Evolutionary conservation across 2,797 vertebrate genomes (phyloP), one percentile per base, ranked within the genome.

Genomic region (Coccyzus lansbergi): DNA sequence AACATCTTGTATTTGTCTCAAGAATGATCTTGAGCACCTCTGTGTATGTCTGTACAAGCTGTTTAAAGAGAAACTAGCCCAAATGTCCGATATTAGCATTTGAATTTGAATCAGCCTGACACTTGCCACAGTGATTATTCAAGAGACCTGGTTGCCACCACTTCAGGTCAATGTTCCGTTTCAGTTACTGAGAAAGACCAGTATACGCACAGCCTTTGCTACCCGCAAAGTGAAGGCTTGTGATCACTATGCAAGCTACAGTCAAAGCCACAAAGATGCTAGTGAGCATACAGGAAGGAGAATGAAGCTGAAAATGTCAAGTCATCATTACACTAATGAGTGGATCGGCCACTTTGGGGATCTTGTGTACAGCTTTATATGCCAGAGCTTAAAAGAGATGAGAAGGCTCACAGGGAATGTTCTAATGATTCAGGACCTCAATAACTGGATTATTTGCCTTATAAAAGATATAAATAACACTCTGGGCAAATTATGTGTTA

Each of bases 1-100:
- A 70, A 60, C 31, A 9, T 38, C 31, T 38, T 69, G 22, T 15
- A 42, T 36, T 28, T 0, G 0, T 22, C 63, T 24, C 0, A 0
- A 75, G 51, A 65, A 92, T 40, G 17, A 26, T 16, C 22, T 33
- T 65, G 15, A 56, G 31, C 10, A 56, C 15, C 28, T 56, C 29
- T 51, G 6, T 17, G 19, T 70, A 44, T 51, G 12, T 44, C 46
- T 60, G 42, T 11, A 63, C 19, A 31, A 19, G 31, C 42, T 53
- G 26, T 72, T 71, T 26, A 42, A 62, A 72, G 51, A 67, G 12
- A 71, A 55, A 7, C 10, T 24, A 58, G 31, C 21, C 34, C 19
- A 74, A 65, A 83, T 29, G 9, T 33, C 48, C 46, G 71, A 48
- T 25, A n/a, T 40, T 29, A 59, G 7, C 11, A 53, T 70, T 49